Evolutionary conservation across 2,113 vertebrate genomes (phyloP).

Genomic region (Ictalurus furcatus): DNA sequence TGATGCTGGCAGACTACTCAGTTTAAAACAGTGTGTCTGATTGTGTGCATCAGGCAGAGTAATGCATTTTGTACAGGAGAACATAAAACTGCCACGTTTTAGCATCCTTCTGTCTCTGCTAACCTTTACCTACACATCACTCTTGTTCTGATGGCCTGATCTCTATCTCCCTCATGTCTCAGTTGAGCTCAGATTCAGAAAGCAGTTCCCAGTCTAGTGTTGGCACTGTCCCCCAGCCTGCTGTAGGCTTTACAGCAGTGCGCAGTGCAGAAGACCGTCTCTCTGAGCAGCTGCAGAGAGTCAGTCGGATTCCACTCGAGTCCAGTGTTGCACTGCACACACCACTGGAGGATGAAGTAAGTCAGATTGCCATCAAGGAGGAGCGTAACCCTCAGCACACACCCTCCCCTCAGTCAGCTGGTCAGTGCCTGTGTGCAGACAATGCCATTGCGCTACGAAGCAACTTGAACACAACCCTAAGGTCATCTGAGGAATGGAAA

Average conservation of each 20-base stretch:
- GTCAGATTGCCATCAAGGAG: conserved; percentile 64
- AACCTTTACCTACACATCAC: neutral
- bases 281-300: conserved; percentile 38
- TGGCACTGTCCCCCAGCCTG: conserved; percentile 4
- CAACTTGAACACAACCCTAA: neutral
- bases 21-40: conserved; percentile 30
- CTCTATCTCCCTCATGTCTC: conserved; percentile 49
- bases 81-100: conserved; percentile 1
- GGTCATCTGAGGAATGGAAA: conserved; percentile 5
- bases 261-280: conserved; percentile 25
- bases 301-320: conserved; percentile 11
- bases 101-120: neutral
- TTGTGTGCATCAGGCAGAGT: neutral
- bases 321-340: conserved; percentile 15
- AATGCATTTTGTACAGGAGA: neutral
- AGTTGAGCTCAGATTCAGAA: conserved; percentile 69
- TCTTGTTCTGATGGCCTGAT: conserved; percentile 1
- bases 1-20: conserved; percentile 41
- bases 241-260: conserved; percentile 17
- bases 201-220: conserved; percentile 62
- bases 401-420: conserved; percentile 54
- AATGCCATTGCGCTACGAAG: neutral
- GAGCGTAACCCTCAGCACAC: conserved; percentile 57
- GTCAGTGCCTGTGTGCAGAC: conserved; percentile 24
- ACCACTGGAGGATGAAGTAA: conserved; percentile 36